Evolutionary conservation across 2,113 vertebrate genomes (phyloP).

Genomic region (Scomber japonicus): DNA sequence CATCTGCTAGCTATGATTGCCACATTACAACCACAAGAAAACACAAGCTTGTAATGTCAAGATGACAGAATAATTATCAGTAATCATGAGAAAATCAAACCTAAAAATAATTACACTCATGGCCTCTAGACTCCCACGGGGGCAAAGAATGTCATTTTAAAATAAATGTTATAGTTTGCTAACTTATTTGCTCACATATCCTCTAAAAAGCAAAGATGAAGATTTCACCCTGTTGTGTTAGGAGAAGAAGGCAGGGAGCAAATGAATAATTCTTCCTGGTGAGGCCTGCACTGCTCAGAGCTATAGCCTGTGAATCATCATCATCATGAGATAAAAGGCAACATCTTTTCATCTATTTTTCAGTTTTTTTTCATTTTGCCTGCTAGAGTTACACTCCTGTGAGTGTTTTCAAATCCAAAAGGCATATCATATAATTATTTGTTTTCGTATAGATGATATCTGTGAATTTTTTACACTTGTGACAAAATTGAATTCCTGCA

Average conservation of each 20-base stretch:
- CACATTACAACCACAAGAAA: not conserved
- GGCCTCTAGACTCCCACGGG: not conserved
- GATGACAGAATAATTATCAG: conserved; percentile 38
- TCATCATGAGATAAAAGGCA: conserved; percentile 67
- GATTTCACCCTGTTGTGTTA: conserved; percentile 45
- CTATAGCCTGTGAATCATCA: conserved; percentile 60
- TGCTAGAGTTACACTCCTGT: conserved; percentile 33
- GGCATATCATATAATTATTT: conserved; percentile 51
- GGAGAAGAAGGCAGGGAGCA: conserved; percentile 30
- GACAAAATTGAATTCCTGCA: conserved; percentile 58
- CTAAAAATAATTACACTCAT: conserved; percentile 2
- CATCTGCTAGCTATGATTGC: not conserved
- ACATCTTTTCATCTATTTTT: conserved; percentile 66
- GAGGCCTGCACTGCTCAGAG: conserved; percentile 58
- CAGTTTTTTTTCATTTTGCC: conserved; percentile 51
- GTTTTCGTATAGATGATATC: conserved; percentile 61
- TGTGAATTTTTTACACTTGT: conserved; percentile 35
- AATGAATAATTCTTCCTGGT: conserved; percentile 67
- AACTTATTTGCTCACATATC: conserved; percentile 36
- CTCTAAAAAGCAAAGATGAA: conserved; percentile 44
- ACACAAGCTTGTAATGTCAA: conserved; percentile 5
- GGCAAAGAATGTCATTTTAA: not conserved
- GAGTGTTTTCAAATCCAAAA: conserved; percentile 53
- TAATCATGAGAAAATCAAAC: conserved; percentile 35
- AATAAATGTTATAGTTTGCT: conserved; percentile 40